Evolutionary conservation across 2,888 invertebrate genomes (phyloP), one percentile per base, ranked within the genome.

Genomic region (Pilophorus perplexus): DNA sequence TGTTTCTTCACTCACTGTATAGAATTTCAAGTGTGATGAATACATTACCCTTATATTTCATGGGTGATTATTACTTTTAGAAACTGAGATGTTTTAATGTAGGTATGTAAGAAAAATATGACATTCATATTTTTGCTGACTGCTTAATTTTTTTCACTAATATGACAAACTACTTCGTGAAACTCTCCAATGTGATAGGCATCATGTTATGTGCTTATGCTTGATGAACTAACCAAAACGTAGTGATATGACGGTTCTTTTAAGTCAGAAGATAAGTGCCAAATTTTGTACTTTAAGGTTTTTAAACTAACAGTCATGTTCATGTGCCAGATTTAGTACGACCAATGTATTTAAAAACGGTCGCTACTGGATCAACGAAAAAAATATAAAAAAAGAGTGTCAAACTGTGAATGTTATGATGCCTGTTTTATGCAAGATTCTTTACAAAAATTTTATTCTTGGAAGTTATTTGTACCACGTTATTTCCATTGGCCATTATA

Each of bases 191-290:
- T 28, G 14, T 28, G 28, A 22, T n/a, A 20, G 23, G 3, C 23
- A n/a, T 23, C 28, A 14, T 33, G 6, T 8, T 8, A 8, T 52
- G 52, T 52, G 52, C 52, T 52, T 52, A 28, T 52, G 52, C 52
- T 52, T 52, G 52, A 14, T 52, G 48, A 52, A 52, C 52, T 52
- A 52, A 52, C 52, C 52, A 14, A 52, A 14, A n/a, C 27, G 10
- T 27, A 52, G 23, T 25, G 27, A 28, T 46, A 12, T 52, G 27
- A n/a, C 18, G 14, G 52, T 28, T 52, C 33, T 52, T 52, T 28
- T 10, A 52, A 52, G 52, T 52, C 52, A 52, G 28, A 52, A 18
- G 52, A n/a, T 52, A 52, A 52, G 52, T 52, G 52, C 52, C 52
- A 52, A 52, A 52, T 28, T 52, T 33, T 33, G 33, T 33, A 33